These are phyloP conservation scores for Philereme transversata DNA, from an alignment of 2,888 invertebrate species.

Conservation along the genomic window DNA sequence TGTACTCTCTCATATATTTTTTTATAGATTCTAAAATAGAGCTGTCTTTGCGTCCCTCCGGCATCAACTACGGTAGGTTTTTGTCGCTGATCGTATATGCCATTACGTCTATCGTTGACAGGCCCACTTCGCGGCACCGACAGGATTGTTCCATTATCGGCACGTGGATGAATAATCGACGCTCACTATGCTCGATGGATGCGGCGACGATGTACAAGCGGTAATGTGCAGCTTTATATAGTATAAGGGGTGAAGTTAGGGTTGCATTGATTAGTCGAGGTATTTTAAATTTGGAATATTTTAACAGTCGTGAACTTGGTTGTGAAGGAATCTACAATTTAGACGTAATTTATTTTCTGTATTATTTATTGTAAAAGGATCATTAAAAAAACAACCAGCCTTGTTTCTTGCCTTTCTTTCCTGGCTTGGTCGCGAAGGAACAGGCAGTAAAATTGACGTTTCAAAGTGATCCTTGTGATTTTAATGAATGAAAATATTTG, in stretches of 20 bases:
- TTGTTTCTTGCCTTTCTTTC: too few species aligned
- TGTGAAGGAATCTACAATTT: too few species aligned
- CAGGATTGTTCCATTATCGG: constrained; percentile 83
- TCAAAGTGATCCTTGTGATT: too few species aligned
- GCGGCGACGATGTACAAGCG: constrained; percentile 47
- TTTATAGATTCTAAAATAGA: constrained; percentile 15
- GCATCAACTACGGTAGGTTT: constrained; percentile 50
- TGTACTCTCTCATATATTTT: background rate
- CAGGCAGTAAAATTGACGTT: too few species aligned
- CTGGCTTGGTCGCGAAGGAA: too few species aligned
- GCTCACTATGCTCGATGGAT: constrained; percentile 63
- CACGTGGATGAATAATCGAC: constrained; percentile 75
- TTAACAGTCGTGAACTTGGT: too few species aligned
- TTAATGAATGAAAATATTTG: too few species aligned
- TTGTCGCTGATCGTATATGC: constrained; percentile 58
- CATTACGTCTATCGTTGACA: constrained; percentile 75
- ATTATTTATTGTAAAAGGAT: too few species aligned
- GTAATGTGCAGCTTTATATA: background rate
- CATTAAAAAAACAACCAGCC: too few species aligned
- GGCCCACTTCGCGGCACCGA: constrained; percentile 68
- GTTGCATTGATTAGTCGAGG: too few species aligned
- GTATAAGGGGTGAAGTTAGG: background rate
- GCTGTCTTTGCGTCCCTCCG: constrained; percentile 17
- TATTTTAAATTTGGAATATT: too few species aligned
- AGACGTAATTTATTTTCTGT: too few species aligned